Evolutionary conservation across 2,113 vertebrate genomes (phyloP), one percentile per base, ranked within the genome.

Genomic region (Ondatra zibethicus): DNA sequence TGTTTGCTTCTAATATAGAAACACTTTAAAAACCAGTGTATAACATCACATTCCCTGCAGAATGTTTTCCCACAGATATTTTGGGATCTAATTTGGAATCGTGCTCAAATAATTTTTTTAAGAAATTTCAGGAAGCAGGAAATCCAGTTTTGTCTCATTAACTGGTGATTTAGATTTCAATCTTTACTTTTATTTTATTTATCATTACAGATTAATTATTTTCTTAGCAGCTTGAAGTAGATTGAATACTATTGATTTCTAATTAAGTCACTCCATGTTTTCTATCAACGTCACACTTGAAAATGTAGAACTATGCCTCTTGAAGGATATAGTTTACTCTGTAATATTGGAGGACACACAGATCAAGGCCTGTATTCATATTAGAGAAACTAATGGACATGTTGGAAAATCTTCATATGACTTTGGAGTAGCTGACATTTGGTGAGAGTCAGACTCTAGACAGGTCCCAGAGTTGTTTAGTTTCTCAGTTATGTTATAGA

Each of bases 361-460:
- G 7, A 63, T 17, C 42, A 10, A 86, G 29, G 33, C 25, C 36
- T 63, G 1, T 9, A 9, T 61, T 45, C 33, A 21, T 50, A 36
- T 3, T 3, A 52, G 5, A 75, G 7, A n/a, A 86, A 29, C 0
- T 1, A 8, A 42, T 14, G 2, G 7, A 39, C 16, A 47, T 5
- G 0, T 11, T 47, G n/a, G 10, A 33, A 65, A 70, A 42, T 91
- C 80, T 17, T 50, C 14, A 27, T 13, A 8, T 16, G 25, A 19
- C 9, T 68, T n/a, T 33, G 19, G 3, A 7, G 7, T 16, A 45
- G 39, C 21, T 39, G 13, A 36, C 10, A 25, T 33, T 39, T 58
- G 14, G 1, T n/a, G 23, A 31, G 29, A 42, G 9, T 39, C 33
- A 78, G 47, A 19, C 7, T 19, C 5, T 45, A 47, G 2, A 19